Base-by-base conservation (phyloP, 2,113 vertebrate genomes). In the Charina bottae region DNA sequence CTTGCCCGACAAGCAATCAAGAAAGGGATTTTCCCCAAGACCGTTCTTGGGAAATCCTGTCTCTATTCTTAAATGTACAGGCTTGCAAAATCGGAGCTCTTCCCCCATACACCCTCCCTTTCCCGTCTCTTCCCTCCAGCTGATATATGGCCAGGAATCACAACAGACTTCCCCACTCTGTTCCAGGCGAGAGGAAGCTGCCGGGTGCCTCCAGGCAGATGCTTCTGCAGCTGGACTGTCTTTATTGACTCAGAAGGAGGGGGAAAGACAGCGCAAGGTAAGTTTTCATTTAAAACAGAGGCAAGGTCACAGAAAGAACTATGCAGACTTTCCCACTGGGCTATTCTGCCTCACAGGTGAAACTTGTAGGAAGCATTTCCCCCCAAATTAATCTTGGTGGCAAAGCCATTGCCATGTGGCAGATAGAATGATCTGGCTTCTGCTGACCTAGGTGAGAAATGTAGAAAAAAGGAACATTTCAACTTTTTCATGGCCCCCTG, bases 21-120 rank as follows among this genome's bases (percentile, higher is more conserved):
- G 58, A 85, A 90, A 91, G 94, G 96, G 96, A 94, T 87, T 97
- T 97, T 94, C 95, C 96, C 94, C 12, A 15, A 85, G 85, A 49
- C 54, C 89, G 58, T 84, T 92, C 90, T 91, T 10, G 1, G 96
- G 96, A 97, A 97, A 78, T 89, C 91, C 54, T 89, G 72, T 93
- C 92, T 90, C 59, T 4, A 83, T 0, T 0, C 0, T 0, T 56
- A 83, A 53, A 19, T 8, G 89, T 64, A 17, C 93, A 93, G 78
- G 2, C 93, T 96, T 96, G 96, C 95, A 93, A 96, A 94, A 96
- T 94, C 91, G 8, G 2, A 49, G 85, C 9, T 0, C 86, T 55
- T 93, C 13, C 1, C 33, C 87, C 85, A 90, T 93, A 85, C 59
- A n/a, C 19, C 2, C 8, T 26, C 17, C 1, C 55, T 89, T 5